These are phyloP conservation scores for Sarcophaga peregrina DNA, from an alignment of 1,140 invertebrate species.

Conservation along the genomic window DNA sequence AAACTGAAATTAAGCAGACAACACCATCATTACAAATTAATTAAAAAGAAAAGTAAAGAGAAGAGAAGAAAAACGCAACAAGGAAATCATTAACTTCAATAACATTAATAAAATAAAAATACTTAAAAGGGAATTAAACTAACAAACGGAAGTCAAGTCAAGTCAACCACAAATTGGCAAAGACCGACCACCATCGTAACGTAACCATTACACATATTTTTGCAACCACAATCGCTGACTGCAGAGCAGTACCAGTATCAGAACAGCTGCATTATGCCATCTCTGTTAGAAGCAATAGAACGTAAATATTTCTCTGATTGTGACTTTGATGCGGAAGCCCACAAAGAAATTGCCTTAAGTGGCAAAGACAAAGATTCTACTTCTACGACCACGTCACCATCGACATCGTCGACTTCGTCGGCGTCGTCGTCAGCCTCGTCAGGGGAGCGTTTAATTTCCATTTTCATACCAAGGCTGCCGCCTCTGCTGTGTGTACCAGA, in stretches of 20 bases:
- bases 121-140: background rate
- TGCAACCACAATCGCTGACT: background rate
- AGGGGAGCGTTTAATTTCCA: constrained; percentile 76
- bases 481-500: constrained; percentile 82
- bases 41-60: no score
- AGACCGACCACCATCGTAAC: background rate
- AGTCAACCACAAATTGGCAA: background rate
- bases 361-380: constrained; percentile 63
- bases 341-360: constrained; percentile 32
- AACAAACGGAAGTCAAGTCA: background rate
- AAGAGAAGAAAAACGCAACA: background rate
- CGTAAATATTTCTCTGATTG: constrained; percentile 76
- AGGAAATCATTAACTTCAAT: background rate
- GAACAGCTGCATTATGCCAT: constrained; percentile 73
- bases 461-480: constrained; percentile 84
- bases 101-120: background rate
- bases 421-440: constrained; percentile 52
- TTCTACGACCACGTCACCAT: constrained; percentile 43
- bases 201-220: background rate
- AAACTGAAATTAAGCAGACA: background rate
- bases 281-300: constrained; percentile 85
- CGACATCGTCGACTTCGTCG: constrained; percentile 62
- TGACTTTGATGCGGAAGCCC: constrained; percentile 67
- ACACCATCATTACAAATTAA: no score
- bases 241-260: background rate